Evolutionary conservation across 2,888 invertebrate genomes (phyloP), one percentile per base, ranked within the genome.

Genomic region (Amiota communis): DNA sequence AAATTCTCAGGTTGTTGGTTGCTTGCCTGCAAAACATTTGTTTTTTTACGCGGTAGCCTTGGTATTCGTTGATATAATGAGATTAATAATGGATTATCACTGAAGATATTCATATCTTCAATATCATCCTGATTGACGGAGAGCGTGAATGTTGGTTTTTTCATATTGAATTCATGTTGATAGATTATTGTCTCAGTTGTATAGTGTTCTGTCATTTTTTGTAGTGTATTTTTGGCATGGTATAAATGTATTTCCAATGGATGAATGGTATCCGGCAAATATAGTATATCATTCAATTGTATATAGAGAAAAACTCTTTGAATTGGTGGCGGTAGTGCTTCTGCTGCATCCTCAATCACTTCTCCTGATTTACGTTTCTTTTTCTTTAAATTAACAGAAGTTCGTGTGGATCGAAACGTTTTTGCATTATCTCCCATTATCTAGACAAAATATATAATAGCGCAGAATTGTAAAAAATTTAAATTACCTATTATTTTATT

Each of bases 101-200:
- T 81, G 46, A 86, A 80, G 0, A 49, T 72, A 67, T 87, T 86
- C 75, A 87, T 75, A n/a, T 87, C 83, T 1, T 86, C 82, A 12
- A 87, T 75, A 36, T 77, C 80, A n/a, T 87, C 87, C 74, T 87
- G 87, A 23, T 82, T 76, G 11, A 87, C 78, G 8, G 81, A 82
- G 67, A 87, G 49, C 0, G 86, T 81, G 69, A 87, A 87, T 0
- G 81, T 81, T 0, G 87, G 87, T 12, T 76, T 79, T 6, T 78
- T 69, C 47, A 72, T 20, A 1, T 74, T 12, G 61, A 86, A 84
- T 63, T 85, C 79, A 1, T 78, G 47, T 49, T 85, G 61, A 20
- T 83, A 78, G 20, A 87, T 83, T 0, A 82, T 75, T 20, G 85
- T 87, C 9, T 83, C 79, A 2, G 70, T 75, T 17, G 85, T 86